Percentiles rank a stretch among this genome's conserved stretches.
These are phyloP conservation scores for Anthopleura sola DNA, from an alignment of 64 coral and sea anemone species.

Conservation along the genomic window DNA sequence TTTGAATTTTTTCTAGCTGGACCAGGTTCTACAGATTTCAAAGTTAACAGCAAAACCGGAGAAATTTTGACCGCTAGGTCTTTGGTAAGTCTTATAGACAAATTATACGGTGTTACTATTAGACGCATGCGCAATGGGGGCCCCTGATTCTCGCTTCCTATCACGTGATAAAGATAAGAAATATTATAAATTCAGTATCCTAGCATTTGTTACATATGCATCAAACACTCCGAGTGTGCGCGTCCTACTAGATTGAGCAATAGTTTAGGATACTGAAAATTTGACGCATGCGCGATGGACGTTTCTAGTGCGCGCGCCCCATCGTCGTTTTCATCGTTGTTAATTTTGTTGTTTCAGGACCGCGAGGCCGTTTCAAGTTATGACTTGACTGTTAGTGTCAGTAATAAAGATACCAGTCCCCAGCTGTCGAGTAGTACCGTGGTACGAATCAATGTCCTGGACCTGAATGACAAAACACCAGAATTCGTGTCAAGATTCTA, in stretches of 20 bases:
- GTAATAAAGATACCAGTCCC: slow-evolving; percentile 63
- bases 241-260: no score
- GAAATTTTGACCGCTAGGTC: slow-evolving; percentile 46
- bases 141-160: no score
- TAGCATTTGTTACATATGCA: no score
- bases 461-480: slow-evolving; percentile 80
- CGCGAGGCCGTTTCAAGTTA: slow-evolving; percentile 61
- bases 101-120: neutral
- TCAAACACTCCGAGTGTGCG: no score
- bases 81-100: slow-evolving; percentile 55
- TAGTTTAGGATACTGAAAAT: no score
- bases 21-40: slow-evolving; percentile 25
- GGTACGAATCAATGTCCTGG: slow-evolving; percentile 62
- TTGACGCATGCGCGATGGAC: neutral
- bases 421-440: slow-evolving; percentile 42
- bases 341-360: slow-evolving; percentile 43
- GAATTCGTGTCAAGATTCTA: slow-evolving; percentile 61
- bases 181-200: no score
- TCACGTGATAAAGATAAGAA: no score
- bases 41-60: slow-evolving; percentile 57
- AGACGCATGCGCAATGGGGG: neutral
- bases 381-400: slow-evolving; percentile 55
- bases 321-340: neutral
- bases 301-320: neutral
- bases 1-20: slow-evolving; percentile 36